Evolutionary conservation across 1,140 invertebrate species (phyloP).

Genomic region (Drosophila bocki): DNA sequence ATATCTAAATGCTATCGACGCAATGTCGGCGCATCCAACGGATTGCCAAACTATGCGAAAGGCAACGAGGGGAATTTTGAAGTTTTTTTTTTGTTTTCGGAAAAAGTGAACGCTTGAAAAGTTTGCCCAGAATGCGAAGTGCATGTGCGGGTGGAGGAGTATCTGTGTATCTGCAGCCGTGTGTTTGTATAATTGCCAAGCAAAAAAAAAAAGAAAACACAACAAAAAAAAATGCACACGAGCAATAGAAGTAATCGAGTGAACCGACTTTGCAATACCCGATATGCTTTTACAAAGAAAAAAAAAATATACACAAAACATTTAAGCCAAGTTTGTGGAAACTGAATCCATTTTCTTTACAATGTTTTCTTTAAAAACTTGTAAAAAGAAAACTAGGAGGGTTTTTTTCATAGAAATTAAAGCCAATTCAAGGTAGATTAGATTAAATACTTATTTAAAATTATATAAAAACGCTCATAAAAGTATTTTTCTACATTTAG

Average conservation of each 20-base stretch:
- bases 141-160: conserved; percentile 2
- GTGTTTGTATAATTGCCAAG: conserved; percentile 56
- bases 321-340: not conserved
- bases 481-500: too few species aligned
- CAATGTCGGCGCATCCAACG: conserved; percentile 61
- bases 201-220: conserved; percentile 26
- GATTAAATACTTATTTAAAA: too few species aligned
- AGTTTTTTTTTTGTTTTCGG: not conserved
- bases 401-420: too few species aligned
- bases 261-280: conserved; percentile 5
- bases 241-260: conserved; percentile 6
- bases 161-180: conserved; percentile 19
- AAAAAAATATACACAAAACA: not conserved
- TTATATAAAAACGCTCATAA: too few species aligned
- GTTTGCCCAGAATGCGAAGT: conserved; percentile 38
- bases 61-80: conserved; percentile 8
- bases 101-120: conserved; percentile 60
- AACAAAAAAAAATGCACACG: not conserved
- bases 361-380: not conserved
- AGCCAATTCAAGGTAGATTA: too few species aligned
- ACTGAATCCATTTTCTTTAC: not conserved
- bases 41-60: conserved; percentile 65
- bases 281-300: not conserved
- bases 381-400: not conserved
- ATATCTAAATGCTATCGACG: conserved; percentile 69